Conservation (phyloP, 2,888 invertebrate genomes). For the Habroteleia sp. region DNA sequence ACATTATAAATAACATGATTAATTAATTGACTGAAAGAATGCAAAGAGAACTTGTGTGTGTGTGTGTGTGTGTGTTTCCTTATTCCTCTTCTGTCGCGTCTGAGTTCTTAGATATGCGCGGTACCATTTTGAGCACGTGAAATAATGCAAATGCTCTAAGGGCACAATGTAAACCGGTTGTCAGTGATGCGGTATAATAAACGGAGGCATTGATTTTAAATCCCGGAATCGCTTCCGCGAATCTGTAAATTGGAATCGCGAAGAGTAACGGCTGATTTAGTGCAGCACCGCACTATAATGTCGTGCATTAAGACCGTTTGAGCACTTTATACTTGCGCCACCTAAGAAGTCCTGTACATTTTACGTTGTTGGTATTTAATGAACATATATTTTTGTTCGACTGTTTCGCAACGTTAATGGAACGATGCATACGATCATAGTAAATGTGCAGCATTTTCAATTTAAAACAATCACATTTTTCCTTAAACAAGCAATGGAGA, state of each 20-base stretch:
- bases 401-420: no score
- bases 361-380: conserved; percentile 36
- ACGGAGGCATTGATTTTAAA: conserved; percentile 67
- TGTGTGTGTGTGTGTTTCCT: no score
- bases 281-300: conserved; percentile 25
- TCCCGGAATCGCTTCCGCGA: conserved; percentile 64
- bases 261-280: conserved; percentile 40
- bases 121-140: conserved; percentile 3
- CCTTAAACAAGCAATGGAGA: no score
- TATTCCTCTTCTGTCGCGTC: neutral
- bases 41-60: no score
- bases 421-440: no score
- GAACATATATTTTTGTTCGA: no score
- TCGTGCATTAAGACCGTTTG: conserved; percentile 14
- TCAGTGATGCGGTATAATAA: conserved; percentile 61
- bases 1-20: no score
- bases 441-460: no score
- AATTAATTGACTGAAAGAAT: no score
- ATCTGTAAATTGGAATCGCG: conserved; percentile 61
- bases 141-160: conserved; percentile 35
- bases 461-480: no score
- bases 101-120: neutral
- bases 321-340: conserved; percentile 37
- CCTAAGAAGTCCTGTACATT: conserved; percentile 25
- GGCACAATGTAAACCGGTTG: conserved; percentile 53